A percentile compares a stretch with the other conserved stretches of the same genome.
Evolutionary conservation across 2,113 vertebrate species (phyloP).

Genomic region (Chiloscyllium plagiosum): DNA sequence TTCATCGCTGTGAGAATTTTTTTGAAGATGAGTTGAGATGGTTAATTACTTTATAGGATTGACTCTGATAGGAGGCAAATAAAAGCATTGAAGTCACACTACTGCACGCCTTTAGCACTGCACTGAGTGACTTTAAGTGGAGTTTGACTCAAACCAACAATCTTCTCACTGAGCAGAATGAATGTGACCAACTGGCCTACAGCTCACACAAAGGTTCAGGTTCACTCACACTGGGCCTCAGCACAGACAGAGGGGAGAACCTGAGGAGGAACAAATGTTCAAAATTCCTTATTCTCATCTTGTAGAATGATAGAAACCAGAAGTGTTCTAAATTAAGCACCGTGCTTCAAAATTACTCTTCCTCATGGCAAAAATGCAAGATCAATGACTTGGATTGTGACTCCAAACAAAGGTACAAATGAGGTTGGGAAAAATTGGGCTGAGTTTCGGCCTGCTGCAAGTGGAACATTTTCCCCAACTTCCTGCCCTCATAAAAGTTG

Average conservation of each 20-base stretch:
- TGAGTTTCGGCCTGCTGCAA: no score
- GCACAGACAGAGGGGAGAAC: not conserved
- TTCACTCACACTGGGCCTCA: not conserved
- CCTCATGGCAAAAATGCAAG: not conserved
- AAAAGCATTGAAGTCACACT: not conserved
- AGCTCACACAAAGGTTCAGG: no score
- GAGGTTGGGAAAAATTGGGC: not conserved
- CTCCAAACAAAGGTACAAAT: not conserved
- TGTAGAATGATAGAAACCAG: not conserved
- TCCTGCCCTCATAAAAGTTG: not conserved
- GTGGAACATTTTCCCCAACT: not conserved
- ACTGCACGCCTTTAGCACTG: no score
- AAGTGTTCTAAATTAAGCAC: not conserved
- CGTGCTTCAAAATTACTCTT: not conserved
- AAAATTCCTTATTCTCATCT: not conserved
- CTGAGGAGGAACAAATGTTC: no score
- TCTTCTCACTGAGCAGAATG: no score
- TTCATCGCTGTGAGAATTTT: not conserved
- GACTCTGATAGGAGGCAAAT: not conserved
- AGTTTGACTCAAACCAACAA: no score
- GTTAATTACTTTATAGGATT: not conserved
- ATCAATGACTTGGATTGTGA: not conserved
- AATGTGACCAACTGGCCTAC: no score
- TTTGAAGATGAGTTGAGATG: not conserved
- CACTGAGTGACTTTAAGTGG: no score